Conservation (phyloP, 2,888 invertebrate species). For the Drosophila testacea region DNA sequence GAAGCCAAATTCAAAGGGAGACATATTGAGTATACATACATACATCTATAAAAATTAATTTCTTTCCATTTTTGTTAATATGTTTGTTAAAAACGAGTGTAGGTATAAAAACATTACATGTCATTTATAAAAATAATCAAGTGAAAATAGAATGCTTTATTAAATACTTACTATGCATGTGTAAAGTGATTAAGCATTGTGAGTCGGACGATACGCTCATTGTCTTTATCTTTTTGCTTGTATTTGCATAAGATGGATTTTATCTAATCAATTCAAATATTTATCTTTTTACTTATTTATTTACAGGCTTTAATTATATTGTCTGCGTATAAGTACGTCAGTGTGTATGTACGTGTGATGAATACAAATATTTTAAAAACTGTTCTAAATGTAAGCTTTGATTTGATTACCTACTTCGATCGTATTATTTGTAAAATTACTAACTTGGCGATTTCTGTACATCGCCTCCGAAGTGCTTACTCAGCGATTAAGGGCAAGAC, state of each 20-base stretch:
- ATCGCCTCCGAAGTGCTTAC: neutral
- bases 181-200: slow-evolving; percentile 22
- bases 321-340: slow-evolving; percentile 3
- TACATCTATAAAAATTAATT: no score
- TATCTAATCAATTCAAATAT: slow-evolving; percentile 60
- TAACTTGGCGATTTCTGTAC: neutral
- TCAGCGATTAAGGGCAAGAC: neutral
- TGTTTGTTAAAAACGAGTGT: no score
- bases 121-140: no score
- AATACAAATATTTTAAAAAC: slow-evolving; percentile 5
- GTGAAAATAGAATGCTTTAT: neutral
- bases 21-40: no score
- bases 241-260: slow-evolving; percentile 51
- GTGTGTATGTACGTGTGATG: neutral
- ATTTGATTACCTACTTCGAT: neutral
- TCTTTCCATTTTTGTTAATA: no score
- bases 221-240: slow-evolving; percentile 35
- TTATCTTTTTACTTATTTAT: slow-evolving; percentile 44
- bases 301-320: slow-evolving; percentile 24
- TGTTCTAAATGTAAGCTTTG: neutral
- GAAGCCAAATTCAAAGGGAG: no score
- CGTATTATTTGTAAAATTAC: slow-evolving; percentile 8
- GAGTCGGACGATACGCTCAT: slow-evolving; percentile 2
- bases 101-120: no score
- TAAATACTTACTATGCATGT: neutral